phyloP scores from a whole-genome alignment of 2,113 vertebrate genomes.

The Megaptera novaeangliae region DNA sequence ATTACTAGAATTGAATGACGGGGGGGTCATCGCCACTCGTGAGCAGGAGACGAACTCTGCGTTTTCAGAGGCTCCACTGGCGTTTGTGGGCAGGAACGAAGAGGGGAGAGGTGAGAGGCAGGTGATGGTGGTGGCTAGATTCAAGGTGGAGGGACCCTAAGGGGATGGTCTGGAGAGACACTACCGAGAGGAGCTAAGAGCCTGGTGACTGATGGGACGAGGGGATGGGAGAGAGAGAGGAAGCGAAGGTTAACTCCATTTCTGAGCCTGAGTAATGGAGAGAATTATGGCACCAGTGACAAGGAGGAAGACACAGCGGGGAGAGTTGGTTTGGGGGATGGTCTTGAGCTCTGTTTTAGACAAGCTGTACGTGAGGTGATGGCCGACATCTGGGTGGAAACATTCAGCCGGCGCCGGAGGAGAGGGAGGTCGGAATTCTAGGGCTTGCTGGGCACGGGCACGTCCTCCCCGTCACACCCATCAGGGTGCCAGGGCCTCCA shows the following conservation, averaged over 20 bases:
- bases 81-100: not conserved
- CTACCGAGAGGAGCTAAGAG: not conserved
- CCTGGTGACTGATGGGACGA: too few relatives aligned
- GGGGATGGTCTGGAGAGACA: not conserved
- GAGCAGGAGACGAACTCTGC: not conserved
- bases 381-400: not conserved
- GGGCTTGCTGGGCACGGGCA: not conserved
- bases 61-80: rapidly evolving
- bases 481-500: rapidly evolving
- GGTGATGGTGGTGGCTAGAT: not conserved
- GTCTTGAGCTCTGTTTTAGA: not conserved
- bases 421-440: not conserved
- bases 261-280: not conserved
- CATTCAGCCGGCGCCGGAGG: not conserved
- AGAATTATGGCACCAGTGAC: not conserved
- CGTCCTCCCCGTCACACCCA: not conserved
- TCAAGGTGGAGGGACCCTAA: not conserved
- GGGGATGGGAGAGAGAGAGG: not conserved
- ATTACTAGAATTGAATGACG: not conserved
- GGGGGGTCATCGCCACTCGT: not conserved
- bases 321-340: not conserved
- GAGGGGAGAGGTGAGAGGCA: not conserved
- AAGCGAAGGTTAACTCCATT: not conserved
- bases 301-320: not conserved
- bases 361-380: not conserved